Base-by-base conservation (phyloP, 2,888 invertebrate species). In the Gonocerus acuteangulatus region DNA sequence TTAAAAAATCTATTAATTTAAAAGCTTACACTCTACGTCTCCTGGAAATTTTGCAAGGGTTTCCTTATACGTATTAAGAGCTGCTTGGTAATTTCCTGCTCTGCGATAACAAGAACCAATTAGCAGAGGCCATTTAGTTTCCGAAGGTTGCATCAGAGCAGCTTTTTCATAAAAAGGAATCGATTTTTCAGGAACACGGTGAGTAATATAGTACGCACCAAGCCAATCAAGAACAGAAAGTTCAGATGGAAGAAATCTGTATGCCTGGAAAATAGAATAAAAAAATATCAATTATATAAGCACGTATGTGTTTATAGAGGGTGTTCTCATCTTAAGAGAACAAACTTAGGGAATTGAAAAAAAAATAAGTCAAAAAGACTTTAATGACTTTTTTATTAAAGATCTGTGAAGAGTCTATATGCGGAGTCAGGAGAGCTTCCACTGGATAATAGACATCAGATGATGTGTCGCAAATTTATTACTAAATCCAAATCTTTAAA, bases 21-120 rank as follows among this genome's bases (percentile, higher is more conserved):
- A 48, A 1, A 22, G 73, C 83, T 74, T 74, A 82, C 96, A 96
- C 72, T 95, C 94, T 1, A 90, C 81, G 74, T 96, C 95, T 65
- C 96, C 95, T 0, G 97, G 97, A 74, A 97, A 97, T 68, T 85
- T 83, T 18, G 82, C 79, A 72, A 95, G 89, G 70, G 96, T 86
- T 68, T 83, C 82, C 75, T 90, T 89, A 75, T 93, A 95, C 0
- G 88, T 80, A 6, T 84, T 79, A 18, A 94, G 78, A 7, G 93
- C 92, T 70, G 86, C 85, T 68, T 88, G 88, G 73, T 90, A 90
- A 70, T 86, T 86, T 23, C 92, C 92, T 60, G 86, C 85, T 68
- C 90, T 79, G 42, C 91, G 79, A 70, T 89, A 84, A 73, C 91
- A 91, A 32, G 87, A 86, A 7, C 92, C 93, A 51, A 90, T 86